Conservation (phyloP, 2,888 invertebrate genomes). For the Synergus umbraculus region DNA sequence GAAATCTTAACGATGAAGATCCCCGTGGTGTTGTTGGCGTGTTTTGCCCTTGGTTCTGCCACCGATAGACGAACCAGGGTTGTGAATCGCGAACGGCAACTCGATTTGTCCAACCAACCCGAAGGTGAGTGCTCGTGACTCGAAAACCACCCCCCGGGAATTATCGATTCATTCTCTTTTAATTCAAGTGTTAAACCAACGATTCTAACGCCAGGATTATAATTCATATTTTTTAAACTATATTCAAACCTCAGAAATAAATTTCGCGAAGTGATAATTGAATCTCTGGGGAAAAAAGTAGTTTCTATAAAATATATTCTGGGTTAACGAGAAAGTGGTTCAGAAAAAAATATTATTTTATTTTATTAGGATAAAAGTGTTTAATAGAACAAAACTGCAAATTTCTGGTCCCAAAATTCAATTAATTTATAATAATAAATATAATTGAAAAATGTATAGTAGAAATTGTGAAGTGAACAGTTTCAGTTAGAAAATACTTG, state of each 20-base stretch:
- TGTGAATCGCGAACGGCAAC: constrained; percentile 59
- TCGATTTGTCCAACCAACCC: constrained; percentile 61
- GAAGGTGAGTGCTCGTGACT: constrained; percentile 64
- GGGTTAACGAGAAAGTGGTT: neutral
- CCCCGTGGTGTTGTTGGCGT: constrained; percentile 57
- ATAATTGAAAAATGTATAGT: neutral
- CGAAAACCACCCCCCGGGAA: neutral
- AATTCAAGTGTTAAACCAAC: constrained; percentile 7
- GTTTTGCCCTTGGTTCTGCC: constrained; percentile 52
- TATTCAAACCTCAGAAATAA: neutral
- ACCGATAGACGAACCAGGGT: constrained; percentile 52
- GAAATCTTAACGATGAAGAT: constrained; percentile 56
- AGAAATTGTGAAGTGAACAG: neutral
- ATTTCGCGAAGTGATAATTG: neutral
- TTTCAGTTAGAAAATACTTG: neutral
- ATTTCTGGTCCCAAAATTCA: neutral
- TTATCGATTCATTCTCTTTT: constrained; percentile 7
- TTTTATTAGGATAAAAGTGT: neutral
- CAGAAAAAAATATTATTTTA: neutral
- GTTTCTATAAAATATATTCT: neutral
- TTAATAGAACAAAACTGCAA: neutral
- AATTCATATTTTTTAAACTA: neutral
- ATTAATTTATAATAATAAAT: neutral
- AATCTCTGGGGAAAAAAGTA: neutral
- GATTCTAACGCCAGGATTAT: neutral